phyloP scores from a whole-genome alignment of 2,113 vertebrate genomes.

The Hemiprocne comata region DNA sequence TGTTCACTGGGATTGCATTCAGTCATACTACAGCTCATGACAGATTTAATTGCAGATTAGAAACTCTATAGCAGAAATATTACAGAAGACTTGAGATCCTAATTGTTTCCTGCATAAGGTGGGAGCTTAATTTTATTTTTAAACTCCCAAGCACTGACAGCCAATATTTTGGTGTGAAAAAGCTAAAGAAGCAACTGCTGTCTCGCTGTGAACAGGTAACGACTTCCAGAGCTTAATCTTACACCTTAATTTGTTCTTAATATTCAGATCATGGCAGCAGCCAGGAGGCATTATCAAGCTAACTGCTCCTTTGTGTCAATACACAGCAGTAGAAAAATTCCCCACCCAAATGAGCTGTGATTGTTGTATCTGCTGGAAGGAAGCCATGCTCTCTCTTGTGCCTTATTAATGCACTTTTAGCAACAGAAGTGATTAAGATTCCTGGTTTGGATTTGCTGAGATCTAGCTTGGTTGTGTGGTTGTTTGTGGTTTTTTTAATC shows the following conservation, averaged over 20 bases:
- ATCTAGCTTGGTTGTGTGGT: not conserved
- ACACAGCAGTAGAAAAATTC: conserved; percentile 36
- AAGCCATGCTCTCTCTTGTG: conserved; percentile 14
- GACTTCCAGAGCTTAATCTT: conserved; percentile 31
- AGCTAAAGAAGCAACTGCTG: conserved; percentile 10
- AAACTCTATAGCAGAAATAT: not conserved
- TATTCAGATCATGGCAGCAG: conserved; percentile 27
- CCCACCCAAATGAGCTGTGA: conserved; percentile 33
- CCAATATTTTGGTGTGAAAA: conserved; percentile 27
- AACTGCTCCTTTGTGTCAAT: conserved; percentile 63
- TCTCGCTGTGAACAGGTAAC: conserved; percentile 11
- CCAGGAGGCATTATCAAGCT: conserved; percentile 39
- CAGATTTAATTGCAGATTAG: conserved; percentile 33
- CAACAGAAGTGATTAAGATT: conserved; percentile 31
- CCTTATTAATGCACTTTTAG: not conserved
- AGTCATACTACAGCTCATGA: not conserved
- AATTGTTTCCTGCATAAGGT: not conserved
- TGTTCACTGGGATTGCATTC: not conserved
- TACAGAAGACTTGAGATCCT: not conserved
- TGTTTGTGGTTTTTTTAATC: conserved; percentile 36
- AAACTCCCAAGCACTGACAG: not conserved
- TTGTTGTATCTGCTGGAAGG: conserved; percentile 47
- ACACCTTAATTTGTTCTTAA: conserved; percentile 56
- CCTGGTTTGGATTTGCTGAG: conserved; percentile 48
- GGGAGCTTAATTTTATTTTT: conserved; percentile 17